Evolutionary conservation across 2,888 invertebrate species (phyloP), one percentile per base, ranked within the genome.

Genomic region (Gerosis bhagava): DNA sequence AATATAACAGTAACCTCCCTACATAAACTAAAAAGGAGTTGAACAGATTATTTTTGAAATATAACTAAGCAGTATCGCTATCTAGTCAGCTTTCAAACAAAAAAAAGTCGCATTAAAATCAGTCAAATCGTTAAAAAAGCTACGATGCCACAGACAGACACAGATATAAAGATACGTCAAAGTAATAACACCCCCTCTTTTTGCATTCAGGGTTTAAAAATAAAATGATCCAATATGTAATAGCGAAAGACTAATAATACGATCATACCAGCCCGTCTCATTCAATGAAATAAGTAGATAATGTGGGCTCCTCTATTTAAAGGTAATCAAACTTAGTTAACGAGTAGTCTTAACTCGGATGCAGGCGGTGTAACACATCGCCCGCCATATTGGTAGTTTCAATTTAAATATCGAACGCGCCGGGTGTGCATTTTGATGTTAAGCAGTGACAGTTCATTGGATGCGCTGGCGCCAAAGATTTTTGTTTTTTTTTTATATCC

Each of bases 311-410:
- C 77, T 79, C 91, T 91, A 91, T 91, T 91, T 91, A 91, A 91
- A 90, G 88, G 87, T 91, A 91, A 91, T 91, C 91, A 91, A 90
- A 84, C 76, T 80, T 86, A 75, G 89, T 91, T 91, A 91, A 87
- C 87, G 83, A 86, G 79, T 82, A 91, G 91, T 91, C 89, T 70
- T 77, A 70, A 73, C 65, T 63, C 72, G 70, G 79, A 82, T 86
- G 81, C 82, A 64, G 73, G 79, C 76, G 81, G 60, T 69, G 81
- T 65, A 59, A 59, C 72, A 68, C 71, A 76, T 66, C 56, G 16
- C 29, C 43, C 59, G 75, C 75, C 78, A 77, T 77, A 47, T 76
- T 78, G 69, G 52, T 67, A 83, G 77, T 80, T 75, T 65, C 54
- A 70, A 67, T 75, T 72, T 60, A 68, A 77, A 72, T 60, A 63